phyloP scores from a whole-genome alignment of 2,113 vertebrate species.

The Xenus cinereus region DNA sequence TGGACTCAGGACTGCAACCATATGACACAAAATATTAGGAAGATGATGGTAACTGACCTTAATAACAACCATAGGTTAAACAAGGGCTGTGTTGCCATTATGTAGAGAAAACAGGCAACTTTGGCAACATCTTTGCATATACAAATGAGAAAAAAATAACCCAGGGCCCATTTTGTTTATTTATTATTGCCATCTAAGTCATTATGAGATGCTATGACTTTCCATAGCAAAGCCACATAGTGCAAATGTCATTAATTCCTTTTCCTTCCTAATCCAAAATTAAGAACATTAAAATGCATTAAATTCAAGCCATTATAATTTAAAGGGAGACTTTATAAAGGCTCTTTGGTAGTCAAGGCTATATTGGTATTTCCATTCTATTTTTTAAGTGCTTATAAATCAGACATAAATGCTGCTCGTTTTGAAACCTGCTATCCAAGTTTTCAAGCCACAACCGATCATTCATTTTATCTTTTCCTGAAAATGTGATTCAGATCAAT shows the following conservation, averaged over 20 bases:
- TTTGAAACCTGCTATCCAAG: slow-evolving; percentile 4
- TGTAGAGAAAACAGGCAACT: background rate
- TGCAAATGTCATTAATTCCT: slow-evolving; percentile 25
- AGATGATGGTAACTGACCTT: background rate
- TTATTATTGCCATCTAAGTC: slow-evolving; percentile 17
- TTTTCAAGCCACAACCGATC: background rate
- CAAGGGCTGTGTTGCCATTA: background rate
- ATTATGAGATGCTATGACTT: slow-evolving; percentile 26
- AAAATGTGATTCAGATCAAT: slow-evolving; percentile 40
- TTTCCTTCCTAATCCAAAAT: slow-evolving; percentile 43
- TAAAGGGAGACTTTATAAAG: slow-evolving; percentile 30
- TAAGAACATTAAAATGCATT: slow-evolving; percentile 63
- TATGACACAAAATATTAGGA: background rate
- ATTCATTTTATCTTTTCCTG: background rate
- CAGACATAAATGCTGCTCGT: slow-evolving; percentile 10
- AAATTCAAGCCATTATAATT: slow-evolving; percentile 44
- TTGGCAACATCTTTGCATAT: background rate
- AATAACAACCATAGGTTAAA: background rate
- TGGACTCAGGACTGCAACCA: background rate
- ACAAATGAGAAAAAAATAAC: slow-evolving; percentile 14
- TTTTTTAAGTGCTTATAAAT: slow-evolving; percentile 51
- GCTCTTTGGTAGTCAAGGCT: slow-evolving; percentile 16
- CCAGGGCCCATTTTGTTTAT: slow-evolving; percentile 20
- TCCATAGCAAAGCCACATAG: background rate
- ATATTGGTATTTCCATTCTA: background rate